phyloP scores from a whole-genome alignment of 1,140 invertebrate genomes.

The Drosophila fuyamai region DNA sequence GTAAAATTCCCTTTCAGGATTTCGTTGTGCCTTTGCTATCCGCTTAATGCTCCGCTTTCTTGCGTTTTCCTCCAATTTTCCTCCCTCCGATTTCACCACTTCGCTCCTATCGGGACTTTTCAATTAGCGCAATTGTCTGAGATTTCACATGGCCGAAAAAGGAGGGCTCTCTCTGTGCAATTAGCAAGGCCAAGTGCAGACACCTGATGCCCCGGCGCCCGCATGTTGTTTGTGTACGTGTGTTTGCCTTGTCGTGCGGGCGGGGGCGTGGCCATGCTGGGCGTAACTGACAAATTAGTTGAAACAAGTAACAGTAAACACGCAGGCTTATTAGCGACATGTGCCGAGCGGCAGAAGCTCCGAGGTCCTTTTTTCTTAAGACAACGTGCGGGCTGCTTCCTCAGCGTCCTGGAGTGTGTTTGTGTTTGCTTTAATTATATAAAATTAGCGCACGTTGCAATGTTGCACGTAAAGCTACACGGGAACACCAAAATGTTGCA shows the following conservation, averaged over 20 bases:
- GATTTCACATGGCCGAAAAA: slow-evolving; percentile 74
- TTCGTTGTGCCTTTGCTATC: slow-evolving; percentile 3
- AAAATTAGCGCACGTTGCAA: slow-evolving; percentile 80
- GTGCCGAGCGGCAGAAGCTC: slow-evolving; percentile 53
- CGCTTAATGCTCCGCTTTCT: slow-evolving; percentile 1
- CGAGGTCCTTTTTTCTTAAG: slow-evolving; percentile 44
- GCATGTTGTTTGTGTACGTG: slow-evolving; percentile 28
- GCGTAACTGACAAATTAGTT: slow-evolving; percentile 80
- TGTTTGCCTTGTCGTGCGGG: slow-evolving; percentile 66
- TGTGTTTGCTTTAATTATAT: slow-evolving; percentile 82
- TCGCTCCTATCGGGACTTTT: slow-evolving; percentile 72
- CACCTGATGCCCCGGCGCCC: slow-evolving; percentile 63
- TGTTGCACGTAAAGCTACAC: slow-evolving; percentile 65
- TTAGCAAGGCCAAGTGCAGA: slow-evolving; percentile 80
- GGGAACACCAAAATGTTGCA: slow-evolving; percentile 1
- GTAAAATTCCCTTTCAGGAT: slow-evolving; percentile 18
- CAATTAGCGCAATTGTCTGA: slow-evolving; percentile 81
- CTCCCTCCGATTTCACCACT: slow-evolving; percentile 33
- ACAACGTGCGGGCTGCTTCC: slow-evolving; percentile 59
- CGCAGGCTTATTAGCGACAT: slow-evolving; percentile 82
- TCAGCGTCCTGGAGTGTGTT: slow-evolving; percentile 40
- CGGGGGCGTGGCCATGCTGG: slow-evolving; percentile 35
- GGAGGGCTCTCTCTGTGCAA: slow-evolving; percentile 50
- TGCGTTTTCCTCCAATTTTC: slow-evolving; percentile 4
- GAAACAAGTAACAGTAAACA: slow-evolving; percentile 80